These are phyloP conservation scores for Dicentrarchus labrax DNA, from an alignment of 2,113 vertebrate genomes.

Conservation along the genomic window DNA sequence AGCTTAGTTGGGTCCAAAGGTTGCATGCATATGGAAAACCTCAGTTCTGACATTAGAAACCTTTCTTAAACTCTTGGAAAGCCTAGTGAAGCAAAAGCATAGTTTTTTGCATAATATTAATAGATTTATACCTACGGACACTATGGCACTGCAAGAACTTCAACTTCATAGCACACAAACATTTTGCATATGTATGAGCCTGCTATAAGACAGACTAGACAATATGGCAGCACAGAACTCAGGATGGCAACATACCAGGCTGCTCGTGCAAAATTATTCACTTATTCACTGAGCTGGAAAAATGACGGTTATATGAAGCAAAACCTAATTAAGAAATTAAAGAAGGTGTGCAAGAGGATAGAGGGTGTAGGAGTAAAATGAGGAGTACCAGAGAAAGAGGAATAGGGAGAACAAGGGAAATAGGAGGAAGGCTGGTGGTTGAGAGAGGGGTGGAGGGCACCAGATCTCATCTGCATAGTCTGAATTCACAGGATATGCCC, in stretches of 20 bases:
- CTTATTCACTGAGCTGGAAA: slow-evolving; percentile 51
- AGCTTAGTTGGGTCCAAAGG: not conserved
- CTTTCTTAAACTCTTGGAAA: not conserved
- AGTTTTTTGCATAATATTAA: not conserved
- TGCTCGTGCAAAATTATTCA: slow-evolving; percentile 46
- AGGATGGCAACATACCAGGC: not conserved
- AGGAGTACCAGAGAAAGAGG: not conserved
- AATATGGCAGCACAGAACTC: slow-evolving; percentile 31
- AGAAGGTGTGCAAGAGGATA: slow-evolving; percentile 12
- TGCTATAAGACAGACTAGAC: slow-evolving; percentile 23
- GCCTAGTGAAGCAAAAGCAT: not conserved
- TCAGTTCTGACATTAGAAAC: not conserved
- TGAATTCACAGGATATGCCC: slow-evolving; percentile 26
- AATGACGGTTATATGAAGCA: slow-evolving; percentile 34
- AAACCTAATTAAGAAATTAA: slow-evolving; percentile 45
- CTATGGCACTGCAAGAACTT: not conserved
- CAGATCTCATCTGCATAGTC: slow-evolving; percentile 5
- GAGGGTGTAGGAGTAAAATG: not conserved
- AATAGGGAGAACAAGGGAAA: not conserved
- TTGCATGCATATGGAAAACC: not conserved
- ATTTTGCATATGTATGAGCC: slow-evolving; percentile 19
- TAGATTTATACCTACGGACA: not conserved
- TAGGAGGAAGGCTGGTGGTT: not conserved
- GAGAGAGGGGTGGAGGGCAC: not conserved
- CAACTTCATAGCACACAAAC: not conserved